These are phyloP conservation scores for Chelidonichthys spinosus DNA, from an alignment of 2,797 vertebrate genomes.

Conservation along the genomic window DNA sequence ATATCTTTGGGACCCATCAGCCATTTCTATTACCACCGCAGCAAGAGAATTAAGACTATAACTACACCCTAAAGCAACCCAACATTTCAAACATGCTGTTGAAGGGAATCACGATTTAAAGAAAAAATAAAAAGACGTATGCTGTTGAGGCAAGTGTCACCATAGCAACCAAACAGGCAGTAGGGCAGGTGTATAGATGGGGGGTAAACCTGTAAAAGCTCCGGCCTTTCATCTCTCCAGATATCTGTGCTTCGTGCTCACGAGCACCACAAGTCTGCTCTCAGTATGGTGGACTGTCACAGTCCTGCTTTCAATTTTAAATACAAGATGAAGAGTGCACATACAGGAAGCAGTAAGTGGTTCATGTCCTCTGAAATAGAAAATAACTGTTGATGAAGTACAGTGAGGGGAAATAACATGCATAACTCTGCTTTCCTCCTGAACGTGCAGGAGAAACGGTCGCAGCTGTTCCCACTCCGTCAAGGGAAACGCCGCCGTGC, in stretches of 20 bases:
- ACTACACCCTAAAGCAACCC: not conserved
- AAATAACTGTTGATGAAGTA: slow-evolving; percentile 8
- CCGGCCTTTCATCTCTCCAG: not conserved
- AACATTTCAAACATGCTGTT: not conserved
- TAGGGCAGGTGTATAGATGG: slow-evolving; percentile 12
- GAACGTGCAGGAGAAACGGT: not conserved
- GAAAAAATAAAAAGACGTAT: not conserved
- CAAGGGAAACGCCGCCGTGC: not conserved
- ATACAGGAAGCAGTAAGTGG: not conserved
- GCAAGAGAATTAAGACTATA: not conserved
- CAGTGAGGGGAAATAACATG: slow-evolving; percentile 5
- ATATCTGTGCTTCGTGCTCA: not conserved
- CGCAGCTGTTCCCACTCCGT: slow-evolving; percentile 11
- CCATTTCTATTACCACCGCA: not conserved
- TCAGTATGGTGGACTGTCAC: not conserved
- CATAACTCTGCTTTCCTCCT: slow-evolving; percentile 11
- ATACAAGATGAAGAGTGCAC: not conserved
- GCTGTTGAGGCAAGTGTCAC: slow-evolving; percentile 16
- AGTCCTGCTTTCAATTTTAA: not conserved
- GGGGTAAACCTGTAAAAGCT: not conserved
- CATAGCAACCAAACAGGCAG: slow-evolving; percentile 25
- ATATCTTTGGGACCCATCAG: not conserved
- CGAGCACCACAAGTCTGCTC: not conserved
- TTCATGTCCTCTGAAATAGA: slow-evolving; percentile 15
- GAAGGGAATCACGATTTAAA: not conserved